Evolutionary conservation across 2,797 vertebrate species (phyloP), one percentile per base, ranked within the genome.

Genomic region (Enteromius treurensis): DNA sequence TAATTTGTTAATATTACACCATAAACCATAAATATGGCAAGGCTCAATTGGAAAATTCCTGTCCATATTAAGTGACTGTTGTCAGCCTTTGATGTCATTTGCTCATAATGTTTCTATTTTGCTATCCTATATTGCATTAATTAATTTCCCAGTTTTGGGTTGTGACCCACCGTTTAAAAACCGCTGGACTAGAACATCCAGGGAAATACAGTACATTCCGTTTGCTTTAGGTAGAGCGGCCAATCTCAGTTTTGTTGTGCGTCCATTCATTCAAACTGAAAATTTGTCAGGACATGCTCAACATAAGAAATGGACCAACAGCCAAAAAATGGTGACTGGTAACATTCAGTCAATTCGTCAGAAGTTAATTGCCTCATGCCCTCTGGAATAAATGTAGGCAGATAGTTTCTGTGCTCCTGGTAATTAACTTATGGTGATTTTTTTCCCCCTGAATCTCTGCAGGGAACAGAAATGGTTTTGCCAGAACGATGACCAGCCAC

Each of bases 311-410:
- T 49, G 19, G 51, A 17, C 13, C 51, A 62, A 21, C 40, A 21
- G 65, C n/a, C 34, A 42, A 19, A 80, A 60, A 58, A 70, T 32
- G 15, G 19, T 80, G 79, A 80, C 42, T 23, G 1, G 68, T 73
- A 40, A 42, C 78, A 71, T 71, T 80, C 21, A 74, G 58, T 29
- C 47, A 75, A 5, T 82, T 55, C 26, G 62, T 76, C 17, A 65
- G 45, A 82, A 65, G 80, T 65, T 51, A 75, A 82, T 40, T 75
- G 42, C n/a, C 58, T 81, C 58, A 5, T 51, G 42, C 69, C 79
- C 51, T 80, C 79, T 71, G 37, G 49, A 74, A 81, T 81, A 74
- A 64, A 81, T 64, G 29, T 26, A 74, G 42, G 60, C 10, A 74
- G 71, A 65, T 55, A 10, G 10, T 42, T 65, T 55, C 55, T 76